Conservation (phyloP, 2,113 vertebrate species). For the Jacana jacana region DNA sequence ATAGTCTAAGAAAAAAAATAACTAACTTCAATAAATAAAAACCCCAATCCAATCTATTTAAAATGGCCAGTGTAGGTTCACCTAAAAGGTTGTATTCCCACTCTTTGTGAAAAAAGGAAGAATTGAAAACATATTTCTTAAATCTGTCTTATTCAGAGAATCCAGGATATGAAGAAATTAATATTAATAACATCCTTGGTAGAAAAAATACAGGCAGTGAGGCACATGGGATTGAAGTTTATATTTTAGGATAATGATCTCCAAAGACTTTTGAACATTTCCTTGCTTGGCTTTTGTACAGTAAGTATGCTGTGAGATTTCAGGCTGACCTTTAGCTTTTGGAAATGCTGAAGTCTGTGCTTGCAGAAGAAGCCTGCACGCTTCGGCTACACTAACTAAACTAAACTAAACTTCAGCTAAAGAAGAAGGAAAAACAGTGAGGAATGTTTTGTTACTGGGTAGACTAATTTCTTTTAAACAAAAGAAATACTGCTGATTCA, state of each 20-base stretch:
- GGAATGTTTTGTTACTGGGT: neutral
- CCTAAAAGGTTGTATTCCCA: neutral
- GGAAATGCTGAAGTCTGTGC: neutral
- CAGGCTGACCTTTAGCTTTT: slow-evolving; percentile 51
- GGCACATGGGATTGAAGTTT: neutral
- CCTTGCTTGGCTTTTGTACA: slow-evolving; percentile 63
- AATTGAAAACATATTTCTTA: neutral
- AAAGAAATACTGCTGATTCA: slow-evolving; percentile 3
- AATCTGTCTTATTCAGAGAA: neutral
- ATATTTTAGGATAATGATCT: neutral
- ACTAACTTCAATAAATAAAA: neutral
- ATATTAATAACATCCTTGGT: neutral
- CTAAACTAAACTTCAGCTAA: too few relatives aligned
- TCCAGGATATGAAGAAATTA: neutral
- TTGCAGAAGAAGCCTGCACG: slow-evolving; percentile 11
- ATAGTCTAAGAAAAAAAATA: neutral
- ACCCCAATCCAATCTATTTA: neutral
- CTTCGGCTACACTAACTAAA: neutral
- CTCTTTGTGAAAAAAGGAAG: neutral
- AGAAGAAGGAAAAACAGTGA: slow-evolving; percentile 19
- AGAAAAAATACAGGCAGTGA: neutral
- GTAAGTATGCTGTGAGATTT: slow-evolving; percentile 51
- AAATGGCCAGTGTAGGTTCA: neutral
- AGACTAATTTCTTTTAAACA: slow-evolving; percentile 20
- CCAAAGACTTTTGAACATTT: slow-evolving; percentile 34